phyloP scores from a whole-genome alignment of 1,140 invertebrate genomes.

The silkworm (Bombyx mori) region ASM3026992v2 NC_085117.1:16420001-16420500 shows the following conservation, averaged over 20 bases:
- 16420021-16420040: constrained; percentile 88
- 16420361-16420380: constrained; percentile 79
- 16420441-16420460: constrained; percentile 69
- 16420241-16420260: constrained; percentile 48
- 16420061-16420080: constrained; percentile 84
- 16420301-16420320: constrained; percentile 44
- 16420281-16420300: constrained; percentile 55
- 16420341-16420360: constrained; percentile 54
- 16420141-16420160: constrained; percentile 68
- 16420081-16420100: constrained; percentile 84
- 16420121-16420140: constrained; percentile 80
- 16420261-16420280: constrained; percentile 23
- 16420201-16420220: constrained; percentile 41
- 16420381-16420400: constrained; percentile 87
- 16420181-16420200: constrained; percentile 49
- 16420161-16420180: constrained; percentile 60
- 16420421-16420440: constrained; percentile 82
- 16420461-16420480: constrained; percentile 79
- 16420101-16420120: constrained; percentile 86
- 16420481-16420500: constrained; percentile 79
- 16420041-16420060: constrained; percentile 87
- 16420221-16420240: constrained; percentile 53
- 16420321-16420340: constrained; percentile 61
- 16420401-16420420: constrained; percentile 85
- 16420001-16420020: constrained; percentile 86